Evolutionary conservation across 2,113 vertebrate species (phyloP).

Genomic region (Platysteira castanea): DNA sequence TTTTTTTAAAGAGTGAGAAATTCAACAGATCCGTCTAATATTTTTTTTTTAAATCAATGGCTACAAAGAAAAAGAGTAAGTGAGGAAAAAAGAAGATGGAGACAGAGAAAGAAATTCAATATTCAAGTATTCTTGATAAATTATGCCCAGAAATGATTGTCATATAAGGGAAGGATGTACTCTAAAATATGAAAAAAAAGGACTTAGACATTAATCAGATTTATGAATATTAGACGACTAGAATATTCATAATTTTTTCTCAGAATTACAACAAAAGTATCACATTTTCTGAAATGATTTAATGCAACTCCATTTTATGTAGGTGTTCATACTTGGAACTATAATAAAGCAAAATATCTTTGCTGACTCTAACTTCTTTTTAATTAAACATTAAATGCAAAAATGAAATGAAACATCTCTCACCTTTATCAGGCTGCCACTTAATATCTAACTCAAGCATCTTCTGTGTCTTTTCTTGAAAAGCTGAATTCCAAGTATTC

Average conservation of each 20-base stretch:
- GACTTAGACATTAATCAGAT: slow-evolving; percentile 42
- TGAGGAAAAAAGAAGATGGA: fast-evolving
- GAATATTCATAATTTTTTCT: slow-evolving; percentile 54
- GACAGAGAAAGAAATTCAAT: background rate
- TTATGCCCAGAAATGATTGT: slow-evolving; percentile 5
- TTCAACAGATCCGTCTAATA: background rate
- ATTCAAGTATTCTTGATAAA: slow-evolving; percentile 16
- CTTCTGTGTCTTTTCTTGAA: slow-evolving; percentile 10
- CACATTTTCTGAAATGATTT: slow-evolving; percentile 46
- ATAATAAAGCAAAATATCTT: slow-evolving; percentile 64
- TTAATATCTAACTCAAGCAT: slow-evolving; percentile 38
- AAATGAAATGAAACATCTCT: slow-evolving; percentile 43
- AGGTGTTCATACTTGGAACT: slow-evolving; percentile 34
- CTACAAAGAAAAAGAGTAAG: background rate
- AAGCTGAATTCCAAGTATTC: slow-evolving; percentile 34
- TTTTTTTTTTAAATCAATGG: background rate
- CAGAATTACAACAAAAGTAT: slow-evolving; percentile 52
- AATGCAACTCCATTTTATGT: slow-evolving; percentile 22
- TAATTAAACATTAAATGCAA: slow-evolving; percentile 64
- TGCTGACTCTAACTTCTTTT: slow-evolving; percentile 52
- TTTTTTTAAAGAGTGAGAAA: background rate
- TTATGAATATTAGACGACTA: slow-evolving; percentile 20
- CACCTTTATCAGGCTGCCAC: slow-evolving; percentile 39
- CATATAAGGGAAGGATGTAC: background rate
- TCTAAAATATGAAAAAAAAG: background rate